Evolutionary conservation across 2,113 vertebrate species (phyloP), one percentile per base, ranked within the genome.

Genomic region (Labrus mixtus): DNA sequence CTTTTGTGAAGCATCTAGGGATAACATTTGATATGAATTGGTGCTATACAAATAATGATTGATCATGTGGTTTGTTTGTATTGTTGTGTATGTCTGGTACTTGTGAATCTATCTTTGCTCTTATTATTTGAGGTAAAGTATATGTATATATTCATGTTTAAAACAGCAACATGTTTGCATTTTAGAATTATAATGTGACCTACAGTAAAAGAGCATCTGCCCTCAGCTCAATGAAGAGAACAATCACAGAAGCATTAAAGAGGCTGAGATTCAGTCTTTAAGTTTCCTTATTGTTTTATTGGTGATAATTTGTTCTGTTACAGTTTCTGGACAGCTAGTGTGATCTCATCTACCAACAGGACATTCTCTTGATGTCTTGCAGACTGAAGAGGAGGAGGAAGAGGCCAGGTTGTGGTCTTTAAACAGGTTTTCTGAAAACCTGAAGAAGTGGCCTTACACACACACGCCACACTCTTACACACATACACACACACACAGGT

Each of bases 271-370:
- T 19, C 16, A 10, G 61, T 65, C 3, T 12, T 37, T 83, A 16
- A 23, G 64, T 65, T 87, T 80, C 29, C 0, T 46, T 46, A 73
- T 81, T 10, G 55, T 89, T 93, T 93, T 92, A 90, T 88, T 91
- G 84, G 71, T 81, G 82, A 68, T n/a, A 68, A 84, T 59, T 71
- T 22, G 76, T 78, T 85, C 70, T 0, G 16, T 77, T 91, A 89
- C 85, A 91, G 78, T 86, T 81, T 86, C 72, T 63, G 89, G 55
- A 85, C 72, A 83, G 83, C 81, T 86, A 82, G 29, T 70, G 85
- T 59, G 84, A 79, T 79, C 50, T 57, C n/a, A 80, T 81, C 81
- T 81, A 87, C 78, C 51, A 61, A 84, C 81, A 78, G 22, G 83
- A 88, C 73, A 45, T 77, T 76, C 55, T 43, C 56, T 59, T 53